Evolutionary conservation across 2,797 vertebrate genomes (phyloP), one percentile per base, ranked within the genome.

Genomic region (Falco novaeseelandiae): DNA sequence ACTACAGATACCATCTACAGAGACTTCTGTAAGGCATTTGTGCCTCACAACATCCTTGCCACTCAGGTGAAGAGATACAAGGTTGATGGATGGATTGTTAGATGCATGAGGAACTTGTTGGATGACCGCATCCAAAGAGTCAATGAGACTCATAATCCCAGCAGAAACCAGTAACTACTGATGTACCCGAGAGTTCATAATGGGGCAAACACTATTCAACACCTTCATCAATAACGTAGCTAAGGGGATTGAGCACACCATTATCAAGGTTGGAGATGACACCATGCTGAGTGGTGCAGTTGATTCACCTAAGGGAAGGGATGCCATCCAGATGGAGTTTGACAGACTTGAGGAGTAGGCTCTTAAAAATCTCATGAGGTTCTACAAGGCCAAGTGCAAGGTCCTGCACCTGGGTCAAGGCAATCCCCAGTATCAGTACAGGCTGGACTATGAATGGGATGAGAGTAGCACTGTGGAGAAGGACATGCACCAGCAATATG

Each of bases 41-140:
- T n/a, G 10, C 8, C 11, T 65, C 22, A 59, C 27, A 87, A 62
- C 22, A 73, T 40, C 73, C 52, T 49, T 36, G 52, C 29, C 17
- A 78, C 3, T 40, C 6, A 36, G 1, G 9, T 76, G 26, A 13
- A 70, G 8, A 87, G 25, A 34, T 1, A 54, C 1, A 2, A 4
- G 1, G 19, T 13, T 73, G n/a, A 73, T 26, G 16, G 36, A n/a
- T 30, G 9, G 10, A 36, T 34, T 46, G 26, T n/a, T 49, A 71
- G 5, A 44, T 3, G 23, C 18, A 40, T 51, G 11, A 80, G 16
- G 30, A 90, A 48, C 27, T 10, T 7, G 14, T 18, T 62, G 27
- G 27, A 59, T 42, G 12, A 86, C 12, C 3, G 3, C 12, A 72
- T 38, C 22, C 49, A 15, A 57, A 49, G 14, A 54, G 19, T 21